Base-by-base conservation (phyloP, 2,113 vertebrate genomes). In the Cricetomys ansorgei region DNA sequence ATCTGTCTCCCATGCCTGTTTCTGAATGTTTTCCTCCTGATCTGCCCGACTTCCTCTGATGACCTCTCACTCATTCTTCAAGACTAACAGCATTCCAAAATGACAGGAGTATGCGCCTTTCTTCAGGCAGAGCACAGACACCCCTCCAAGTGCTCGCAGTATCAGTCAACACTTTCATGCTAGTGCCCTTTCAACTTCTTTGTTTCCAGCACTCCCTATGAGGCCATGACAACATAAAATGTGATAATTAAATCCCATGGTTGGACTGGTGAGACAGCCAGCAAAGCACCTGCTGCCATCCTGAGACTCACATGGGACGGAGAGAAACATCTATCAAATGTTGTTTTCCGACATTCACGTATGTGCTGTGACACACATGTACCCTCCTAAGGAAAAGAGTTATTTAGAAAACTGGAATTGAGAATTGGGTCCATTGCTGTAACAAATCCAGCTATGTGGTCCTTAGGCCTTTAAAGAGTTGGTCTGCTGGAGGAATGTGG, bases 61-160 rank as follows among this genome's bases (percentile, higher is more conserved):
- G 34, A 84, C 64, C 10, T 45, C n/a, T 40, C 85, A 65, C 7
- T 72, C 80, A 87, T 53, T 97, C 23, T 91, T 93, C 31, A 89
- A 93, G 72, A 62, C 8, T 87, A 65, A 57, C 2, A 57, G 43
- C 23, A 70, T 37, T 31, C 27, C 50, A 77, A 69, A 25, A 45
- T 40, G 64, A 27, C 21, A 84, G 67, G 45, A 69, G 45, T 55
- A 79, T 87, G 59, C 59, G 80, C 16, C 83, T 57, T 92, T 87
- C 55, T 93, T 57, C 10, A 90, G 83, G 50, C 3, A 76, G 27
- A 89, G 45, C 45, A 83, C 50, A 73, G 17, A 4, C 73, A 19
- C 59, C 83, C 48, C 55, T 84, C 29, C n/a, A 9, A n/a, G 48
- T 34, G 73, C 37, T 88, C 85, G 83, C 0, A 11, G 8, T 10